Evolutionary conservation across 1,140 invertebrate genomes (phyloP), one percentile per base, ranked within the genome.

Genomic region (Drosophila tropicalis): DNA sequence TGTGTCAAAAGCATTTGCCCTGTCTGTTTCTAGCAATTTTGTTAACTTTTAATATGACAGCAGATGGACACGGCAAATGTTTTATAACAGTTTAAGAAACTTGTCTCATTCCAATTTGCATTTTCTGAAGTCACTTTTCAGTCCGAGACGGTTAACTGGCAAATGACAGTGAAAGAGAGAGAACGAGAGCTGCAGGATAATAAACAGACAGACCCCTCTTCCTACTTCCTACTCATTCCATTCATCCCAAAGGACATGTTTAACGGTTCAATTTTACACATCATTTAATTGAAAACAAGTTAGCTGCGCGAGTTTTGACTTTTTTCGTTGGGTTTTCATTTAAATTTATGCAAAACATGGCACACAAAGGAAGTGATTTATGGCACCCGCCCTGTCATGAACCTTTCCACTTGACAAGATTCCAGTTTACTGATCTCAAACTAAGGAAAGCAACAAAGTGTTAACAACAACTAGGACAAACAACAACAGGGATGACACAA

Each of bases 201-300:
- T 39, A 13, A 39, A 13, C 10, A 39, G 36, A 39, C 10, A 39
- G 12, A 13, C 12, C 36, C 36, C 36, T 13, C 5, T 29, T 5
- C 29, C 29, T n/a, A n/a, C n/a, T 36, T 36, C 34, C 34, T 32
- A 39, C 22, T 41, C 39, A 36, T 36, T 10, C 32, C 40, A 39
- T 22, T 41, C 15, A 47, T 80, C 87, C 78, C 82, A 47, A 63
- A 32, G 83, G 87, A 90, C 74, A 81, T 73, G 81, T 85, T 90
- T 90, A 89, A 89, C 70, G 80, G 80, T 81, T 90, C 85, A 90
- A 90, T 90, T 90, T 90, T 81, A 84, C 87, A 87, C 82, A 76
- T 90, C 87, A 90, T 90, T 90, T 90, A 87, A 84, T 90, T 70
- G 70, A 71, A 87, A 87, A 87, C 82, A 90, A 89, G 85, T 89